Base-by-base conservation (phyloP, 1,140 invertebrate species). In the Chironomus striatipennis region DNA sequence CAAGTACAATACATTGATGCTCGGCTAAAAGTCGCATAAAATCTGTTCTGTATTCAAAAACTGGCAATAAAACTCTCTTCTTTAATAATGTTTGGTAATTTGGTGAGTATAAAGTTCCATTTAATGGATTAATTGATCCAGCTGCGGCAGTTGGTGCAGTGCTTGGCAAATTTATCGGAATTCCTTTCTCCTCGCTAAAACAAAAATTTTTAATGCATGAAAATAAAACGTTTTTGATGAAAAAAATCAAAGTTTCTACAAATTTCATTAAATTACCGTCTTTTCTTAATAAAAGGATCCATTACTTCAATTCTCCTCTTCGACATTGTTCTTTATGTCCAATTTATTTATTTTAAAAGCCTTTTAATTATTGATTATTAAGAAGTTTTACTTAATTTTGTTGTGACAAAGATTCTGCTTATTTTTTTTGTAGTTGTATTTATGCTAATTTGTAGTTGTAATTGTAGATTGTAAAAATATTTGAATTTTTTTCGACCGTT, bases 41-140 rank as follows among this genome's bases (percentile, higher is more conserved):
- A 80, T 98, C 96, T 5, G 93, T 88, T 78, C 94, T 90, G 82
- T 99, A 99, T 80, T 99, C 98, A 88, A 98, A 99, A 0, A 99
- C 98, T 0, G 98, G 98, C 18, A 99, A 84, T 7, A 90, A 89
- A 43, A 94, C 93, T 72, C 98, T 88, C 79, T 98, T 98, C 76
- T 91, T 89, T 76, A 91, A 90, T 42, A 96, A 85, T 77, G 95
- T 93, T 82, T 93, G 89, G 79, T 94, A 96, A 75, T 90, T 87
- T 67, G 89, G 88, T 2, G 93, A 93, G 79, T 90, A 94, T 9
- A 92, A 91, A 74, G 91, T 83, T 65, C 88, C 86, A 78, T 88
- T 93, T 75, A 89, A 90, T 4, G 89, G 87, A 83, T 94, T 94
- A 0, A 90, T 81, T 0, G 83, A 84, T 67, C 83, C 81, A 75